Percentiles rank a stretch among this genome's conserved stretches.
Conservation (phyloP, 2,797 vertebrate species). For the Centropyge bicolor region DNA sequence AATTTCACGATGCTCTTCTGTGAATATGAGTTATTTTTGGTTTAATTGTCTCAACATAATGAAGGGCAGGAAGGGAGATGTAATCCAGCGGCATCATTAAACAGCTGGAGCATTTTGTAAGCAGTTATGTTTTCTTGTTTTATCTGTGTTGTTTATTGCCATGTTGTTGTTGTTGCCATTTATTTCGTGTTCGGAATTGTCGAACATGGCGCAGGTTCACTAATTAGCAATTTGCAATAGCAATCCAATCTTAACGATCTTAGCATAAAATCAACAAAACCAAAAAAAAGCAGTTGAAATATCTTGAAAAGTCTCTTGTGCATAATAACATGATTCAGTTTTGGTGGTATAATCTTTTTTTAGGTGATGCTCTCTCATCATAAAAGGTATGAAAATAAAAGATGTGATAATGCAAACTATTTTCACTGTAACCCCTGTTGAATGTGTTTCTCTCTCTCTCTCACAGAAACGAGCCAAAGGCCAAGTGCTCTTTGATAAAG, state of each 20-base stretch:
- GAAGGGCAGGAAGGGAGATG: not conserved
- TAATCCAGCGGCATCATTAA: not conserved
- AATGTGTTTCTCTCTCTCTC: slow-evolving; percentile 3
- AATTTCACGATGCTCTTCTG: slow-evolving; percentile 9
- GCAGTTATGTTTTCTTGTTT: not conserved
- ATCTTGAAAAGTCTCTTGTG: not conserved
- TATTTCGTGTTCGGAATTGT: not conserved
- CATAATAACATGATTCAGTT: not conserved
- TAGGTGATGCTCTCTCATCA: not conserved
- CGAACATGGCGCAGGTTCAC: not conserved
- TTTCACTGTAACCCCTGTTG: not conserved
- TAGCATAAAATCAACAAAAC: not conserved
- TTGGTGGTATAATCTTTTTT: not conserved
- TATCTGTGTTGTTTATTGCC: not conserved
- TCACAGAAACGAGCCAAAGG: slow-evolving; percentile 93
- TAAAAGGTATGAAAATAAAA: not conserved
- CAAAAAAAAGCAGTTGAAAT: not conserved
- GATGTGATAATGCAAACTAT: too few relatives aligned
- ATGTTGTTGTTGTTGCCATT: not conserved
- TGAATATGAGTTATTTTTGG: not conserved
- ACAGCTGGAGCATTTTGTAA: not conserved
- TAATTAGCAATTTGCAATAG: too few relatives aligned
- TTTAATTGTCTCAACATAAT: slow-evolving; percentile 5
- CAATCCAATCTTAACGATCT: not conserved
- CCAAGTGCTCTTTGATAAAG: slow-evolving; percentile 94